phyloP scores from a whole-genome alignment of 2,888 invertebrate species.

The Aleiodes alternator region DNA sequence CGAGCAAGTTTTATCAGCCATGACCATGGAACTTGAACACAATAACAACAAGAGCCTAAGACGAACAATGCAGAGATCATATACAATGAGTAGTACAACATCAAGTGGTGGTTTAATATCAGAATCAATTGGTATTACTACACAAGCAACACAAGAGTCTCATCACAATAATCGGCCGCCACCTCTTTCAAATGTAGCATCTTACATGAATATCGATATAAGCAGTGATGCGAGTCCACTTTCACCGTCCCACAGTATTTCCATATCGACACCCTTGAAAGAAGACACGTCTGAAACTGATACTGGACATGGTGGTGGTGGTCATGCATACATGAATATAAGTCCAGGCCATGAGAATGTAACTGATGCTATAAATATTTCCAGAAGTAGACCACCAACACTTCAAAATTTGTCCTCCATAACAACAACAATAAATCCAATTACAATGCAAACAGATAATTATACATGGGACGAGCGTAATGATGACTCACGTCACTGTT shows the following conservation, averaged over 20 bases:
- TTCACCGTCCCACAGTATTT: constrained; percentile 66
- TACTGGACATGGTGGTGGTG: constrained; percentile 40
- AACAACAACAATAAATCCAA: constrained; percentile 5
- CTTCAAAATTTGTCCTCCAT: constrained; percentile 55
- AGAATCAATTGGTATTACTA: constrained; percentile 55
- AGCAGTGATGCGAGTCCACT: constrained; percentile 65
- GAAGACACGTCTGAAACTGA: constrained; percentile 61
- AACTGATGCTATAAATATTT: constrained; percentile 50
- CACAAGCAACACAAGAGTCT: constrained; percentile 38
- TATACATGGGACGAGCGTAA: constrained; percentile 60
- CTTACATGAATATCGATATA: constrained; percentile 74
- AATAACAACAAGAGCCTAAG: constrained; percentile 76
- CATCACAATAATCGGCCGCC: constrained; percentile 53
- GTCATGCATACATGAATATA: constrained; percentile 75
- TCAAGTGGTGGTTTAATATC: constrained; percentile 62
- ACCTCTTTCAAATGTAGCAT: constrained; percentile 59
- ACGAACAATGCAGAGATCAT: constrained; percentile 69
- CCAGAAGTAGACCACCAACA: constrained; percentile 56
- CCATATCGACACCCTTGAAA: constrained; percentile 56
- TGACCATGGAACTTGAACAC: constrained; percentile 70
- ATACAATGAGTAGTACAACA: constrained; percentile 65
- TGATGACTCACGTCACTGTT: constrained; percentile 76
- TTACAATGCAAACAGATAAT: constrained; percentile 50
- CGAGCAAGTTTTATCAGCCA: constrained; percentile 68
- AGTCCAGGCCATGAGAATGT: constrained; percentile 71